phyloP scores from a whole-genome alignment of 2,797 vertebrate genomes.

The Leuciscus waleckii region DNA sequence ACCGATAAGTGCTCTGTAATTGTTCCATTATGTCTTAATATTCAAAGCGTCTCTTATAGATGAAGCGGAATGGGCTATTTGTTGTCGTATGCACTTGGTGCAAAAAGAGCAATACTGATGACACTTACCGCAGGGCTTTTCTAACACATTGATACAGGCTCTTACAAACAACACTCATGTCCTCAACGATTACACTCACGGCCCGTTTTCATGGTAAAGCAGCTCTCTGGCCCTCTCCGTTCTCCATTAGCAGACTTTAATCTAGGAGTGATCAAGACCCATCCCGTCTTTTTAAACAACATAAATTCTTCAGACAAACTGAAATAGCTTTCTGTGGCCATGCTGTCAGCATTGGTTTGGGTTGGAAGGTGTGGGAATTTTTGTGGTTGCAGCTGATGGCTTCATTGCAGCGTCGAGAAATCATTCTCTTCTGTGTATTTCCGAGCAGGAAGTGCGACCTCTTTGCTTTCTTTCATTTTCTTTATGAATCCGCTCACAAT shows the following conservation, averaged over 20 bases:
- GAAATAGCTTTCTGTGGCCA: slow-evolving; percentile 71
- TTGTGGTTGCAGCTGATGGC: background rate
- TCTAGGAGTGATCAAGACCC: slow-evolving; percentile 68
- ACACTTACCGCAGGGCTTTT: slow-evolving; percentile 35
- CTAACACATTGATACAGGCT: slow-evolving; percentile 33
- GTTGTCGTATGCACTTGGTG: slow-evolving; percentile 1
- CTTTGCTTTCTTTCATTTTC: slow-evolving; percentile 1
- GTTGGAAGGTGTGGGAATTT: background rate
- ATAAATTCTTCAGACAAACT: slow-evolving; percentile 75
- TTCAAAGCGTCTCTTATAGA: slow-evolving; percentile 53
- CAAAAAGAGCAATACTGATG: slow-evolving; percentile 41
- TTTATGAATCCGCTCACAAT: slow-evolving; percentile 30
- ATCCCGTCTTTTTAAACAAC: slow-evolving; percentile 72
- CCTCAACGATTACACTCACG: slow-evolving; percentile 43
- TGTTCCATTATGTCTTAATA: slow-evolving; percentile 64
- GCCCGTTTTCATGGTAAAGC: slow-evolving; percentile 28
- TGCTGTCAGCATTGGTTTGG: slow-evolving; percentile 72
- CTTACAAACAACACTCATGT: slow-evolving; percentile 46
- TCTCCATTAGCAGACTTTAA: slow-evolving; percentile 56
- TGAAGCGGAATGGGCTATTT: slow-evolving; percentile 40
- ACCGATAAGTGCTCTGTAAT: slow-evolving; percentile 39
- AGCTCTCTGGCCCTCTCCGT: slow-evolving; percentile 20
- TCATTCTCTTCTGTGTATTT: slow-evolving; percentile 4
- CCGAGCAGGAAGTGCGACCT: background rate
- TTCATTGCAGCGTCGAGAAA: background rate